Base-by-base conservation (phyloP, 2,113 vertebrate genomes). In the Opisthocomus hoazin region DNA sequence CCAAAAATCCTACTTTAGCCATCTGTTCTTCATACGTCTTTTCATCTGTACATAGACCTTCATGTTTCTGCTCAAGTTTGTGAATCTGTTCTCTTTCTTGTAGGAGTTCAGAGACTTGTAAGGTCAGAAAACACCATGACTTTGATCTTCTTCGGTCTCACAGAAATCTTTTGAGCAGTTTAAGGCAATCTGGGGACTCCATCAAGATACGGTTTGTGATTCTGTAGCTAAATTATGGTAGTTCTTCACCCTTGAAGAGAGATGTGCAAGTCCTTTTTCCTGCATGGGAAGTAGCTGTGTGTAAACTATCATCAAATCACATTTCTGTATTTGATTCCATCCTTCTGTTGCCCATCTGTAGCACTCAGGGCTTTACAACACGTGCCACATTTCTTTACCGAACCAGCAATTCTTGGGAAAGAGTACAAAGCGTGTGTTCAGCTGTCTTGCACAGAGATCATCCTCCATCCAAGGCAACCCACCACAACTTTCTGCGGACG, bases 41-140 rank as follows among this genome's bases (percentile, higher is more conserved):
- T 46, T 89, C 95, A 50, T 51, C 96, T 23, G 76, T n/a, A 87
- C 63, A 37, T 45, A 68, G 56, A 57, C 86, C 93, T 90, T 93
- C 93, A 41, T 12, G 71, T 34, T 88, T 89, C 89, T 91, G 29
- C 84, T 94, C 15, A 4, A 83, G 74, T 60, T 77, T 56, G 84
- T 74, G 83, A 76, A 94, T 85, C 68, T 93, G 90, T 48, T 97
- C 96, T 87, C 83, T 96, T 87, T 97, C 97, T 60, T 89, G 90
- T 37, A 74, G 96, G 65, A 97, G 65, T 51, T 97, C 96, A 51
- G 94, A 97, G 64, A 97, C 90, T 98, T 98, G 96, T 34, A 94
- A 95, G 92, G 61, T 94, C 85, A 97, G 85, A 95, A 97, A 69
- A 91, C 90, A 93, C 48, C 79, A 95, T 1, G 6, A 66, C 71